These are phyloP conservation scores for Acheta domesticus DNA, from an alignment of 2,888 invertebrate genomes.

Conservation along the genomic window DNA sequence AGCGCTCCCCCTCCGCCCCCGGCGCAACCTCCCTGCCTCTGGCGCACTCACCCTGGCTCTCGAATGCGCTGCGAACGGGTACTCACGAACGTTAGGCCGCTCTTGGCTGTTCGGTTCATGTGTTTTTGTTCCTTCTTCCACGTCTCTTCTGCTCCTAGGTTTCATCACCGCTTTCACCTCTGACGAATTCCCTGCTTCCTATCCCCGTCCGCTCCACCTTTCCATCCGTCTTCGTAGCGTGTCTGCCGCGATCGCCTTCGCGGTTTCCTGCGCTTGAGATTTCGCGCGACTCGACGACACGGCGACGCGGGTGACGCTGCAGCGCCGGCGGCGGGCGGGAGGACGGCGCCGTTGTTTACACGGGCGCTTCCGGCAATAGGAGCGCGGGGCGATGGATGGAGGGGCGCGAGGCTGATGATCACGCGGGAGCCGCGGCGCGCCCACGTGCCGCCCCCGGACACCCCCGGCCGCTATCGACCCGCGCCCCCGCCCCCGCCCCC, in stretches of 20 bases:
- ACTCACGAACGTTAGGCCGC: too few species aligned
- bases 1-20: not conserved
- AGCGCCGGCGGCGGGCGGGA: not conserved
- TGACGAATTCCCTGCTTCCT: too few species aligned
- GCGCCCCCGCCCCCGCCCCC: too few species aligned
- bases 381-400: not conserved
- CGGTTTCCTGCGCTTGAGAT: too few species aligned
- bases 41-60: too few species aligned
- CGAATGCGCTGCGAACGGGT: too few species aligned
- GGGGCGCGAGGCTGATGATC: conserved; percentile 9
- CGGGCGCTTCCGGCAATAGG: conserved; percentile 1
- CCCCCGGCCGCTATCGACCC: not conserved
- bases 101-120: too few species aligned
- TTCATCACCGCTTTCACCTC: too few species aligned
- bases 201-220: too few species aligned
- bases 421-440: not conserved
- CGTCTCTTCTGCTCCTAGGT: too few species aligned
- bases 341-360: not conserved
- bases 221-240: not conserved
- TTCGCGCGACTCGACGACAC: too few species aligned
- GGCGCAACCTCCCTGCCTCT: not conserved
- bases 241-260: not conserved
- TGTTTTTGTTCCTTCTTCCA: too few species aligned
- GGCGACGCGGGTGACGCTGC: not conserved
- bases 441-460: not conserved